Percentiles rank a stretch among this genome's conserved stretches.
Evolutionary conservation across 2,113 vertebrate genomes (phyloP).

Genomic region (Tenebrosternarchus preto): DNA sequence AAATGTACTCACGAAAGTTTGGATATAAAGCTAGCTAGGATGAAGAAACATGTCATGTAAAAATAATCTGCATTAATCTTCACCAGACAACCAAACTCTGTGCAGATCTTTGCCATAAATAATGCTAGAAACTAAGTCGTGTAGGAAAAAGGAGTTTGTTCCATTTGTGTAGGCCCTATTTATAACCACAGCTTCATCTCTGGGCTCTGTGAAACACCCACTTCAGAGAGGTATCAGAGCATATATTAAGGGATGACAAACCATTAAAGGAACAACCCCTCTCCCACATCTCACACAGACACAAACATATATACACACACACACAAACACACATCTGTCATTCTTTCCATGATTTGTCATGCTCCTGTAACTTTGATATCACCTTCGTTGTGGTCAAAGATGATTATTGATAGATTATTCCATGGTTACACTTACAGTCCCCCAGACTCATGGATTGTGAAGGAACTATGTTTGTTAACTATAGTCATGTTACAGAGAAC

Average conservation of each 20-base stretch:
- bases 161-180: conserved; percentile 39
- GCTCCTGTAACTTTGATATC: conserved; percentile 28
- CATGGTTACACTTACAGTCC: too few species aligned
- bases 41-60: neutral
- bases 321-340: neutral
- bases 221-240: conserved; percentile 46
- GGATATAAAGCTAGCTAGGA: too few species aligned
- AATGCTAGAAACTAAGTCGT: neutral
- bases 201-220: conserved; percentile 56
- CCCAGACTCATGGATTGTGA: too few species aligned
- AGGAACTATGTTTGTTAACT: neutral
- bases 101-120: neutral
- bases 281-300: neutral
- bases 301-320: neutral
- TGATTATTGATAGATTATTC: neutral
- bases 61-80: neutral
- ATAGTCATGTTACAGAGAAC: too few species aligned
- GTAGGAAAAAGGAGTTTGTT: conserved; percentile 22
- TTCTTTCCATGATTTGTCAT: conserved; percentile 44
- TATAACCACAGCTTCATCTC: conserved; percentile 37
- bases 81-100: neutral
- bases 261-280: conserved; percentile 20
- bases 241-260: conserved; percentile 46
- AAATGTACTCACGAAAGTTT: too few species aligned
- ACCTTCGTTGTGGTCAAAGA: conserved; percentile 4